phyloP scores from a whole-genome alignment of 2,113 vertebrate genomes.

The Tupaia tana region DNA sequence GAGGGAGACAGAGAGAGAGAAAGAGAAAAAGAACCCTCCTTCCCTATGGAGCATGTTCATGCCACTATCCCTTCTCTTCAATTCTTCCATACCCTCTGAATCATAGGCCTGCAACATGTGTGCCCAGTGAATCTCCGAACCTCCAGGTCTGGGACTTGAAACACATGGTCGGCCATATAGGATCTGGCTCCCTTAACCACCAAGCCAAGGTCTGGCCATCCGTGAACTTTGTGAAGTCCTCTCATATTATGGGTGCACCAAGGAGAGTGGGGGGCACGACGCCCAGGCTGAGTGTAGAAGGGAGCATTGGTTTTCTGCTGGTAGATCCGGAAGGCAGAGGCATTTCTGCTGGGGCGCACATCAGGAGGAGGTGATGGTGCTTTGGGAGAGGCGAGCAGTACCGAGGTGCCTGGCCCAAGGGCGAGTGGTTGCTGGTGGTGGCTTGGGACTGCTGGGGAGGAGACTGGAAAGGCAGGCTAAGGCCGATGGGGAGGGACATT shows the following conservation, averaged over 20 bases:
- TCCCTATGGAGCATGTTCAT: too few species aligned
- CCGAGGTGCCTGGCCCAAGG: neutral
- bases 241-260: neutral
- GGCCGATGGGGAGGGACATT: neutral
- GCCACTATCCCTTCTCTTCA: too few species aligned
- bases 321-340: neutral
- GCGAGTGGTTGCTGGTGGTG: neutral
- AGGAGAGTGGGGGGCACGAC: neutral
- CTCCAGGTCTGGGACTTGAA: too few species aligned
- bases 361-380: rapidly evolving
- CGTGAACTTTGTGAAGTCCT: too few species aligned
- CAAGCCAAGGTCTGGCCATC: too few species aligned
- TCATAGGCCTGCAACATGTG: too few species aligned
- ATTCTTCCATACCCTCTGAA: too few species aligned
- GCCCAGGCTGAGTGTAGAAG: neutral
- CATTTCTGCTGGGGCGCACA: neutral
- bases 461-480: neutral
- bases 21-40: too few species aligned
- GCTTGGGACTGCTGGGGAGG: neutral
- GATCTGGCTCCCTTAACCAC: too few species aligned
- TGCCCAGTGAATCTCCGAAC: too few species aligned
- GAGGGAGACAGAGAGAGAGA: too few species aligned
- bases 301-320: neutral
- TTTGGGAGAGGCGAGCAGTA: neutral
- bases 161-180: too few species aligned